phyloP scores from a whole-genome alignment of 2,113 vertebrate species.

The Hippocampus comes region DNA sequence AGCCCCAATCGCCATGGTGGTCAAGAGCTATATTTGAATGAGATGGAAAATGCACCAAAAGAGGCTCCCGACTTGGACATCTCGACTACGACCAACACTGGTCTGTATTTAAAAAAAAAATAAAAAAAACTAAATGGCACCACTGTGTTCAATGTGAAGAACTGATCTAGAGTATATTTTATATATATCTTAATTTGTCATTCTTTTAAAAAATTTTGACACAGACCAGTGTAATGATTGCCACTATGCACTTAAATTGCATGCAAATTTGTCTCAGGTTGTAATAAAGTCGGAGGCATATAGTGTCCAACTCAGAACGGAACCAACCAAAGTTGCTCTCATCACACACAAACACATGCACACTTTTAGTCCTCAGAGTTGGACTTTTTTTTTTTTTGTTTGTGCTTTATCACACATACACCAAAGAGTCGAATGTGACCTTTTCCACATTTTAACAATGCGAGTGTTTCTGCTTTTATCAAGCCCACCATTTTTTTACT shows the following conservation, averaged over 20 bases:
- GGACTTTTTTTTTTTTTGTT: neutral
- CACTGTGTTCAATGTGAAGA: no score
- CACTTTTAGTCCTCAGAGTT: constrained; percentile 12
- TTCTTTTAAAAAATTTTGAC: no score
- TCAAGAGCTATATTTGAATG: no score
- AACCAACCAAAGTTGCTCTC: constrained; percentile 25
- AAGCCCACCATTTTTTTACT: neutral
- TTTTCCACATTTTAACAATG: neutral
- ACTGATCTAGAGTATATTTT: no score
- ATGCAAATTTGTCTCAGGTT: constrained; percentile 16
- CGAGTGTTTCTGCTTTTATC: neutral
- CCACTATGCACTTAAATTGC: constrained; percentile 15
- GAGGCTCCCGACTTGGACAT: constrained; percentile 7
- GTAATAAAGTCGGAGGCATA: neutral
- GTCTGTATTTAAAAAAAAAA: no score
- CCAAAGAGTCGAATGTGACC: neutral
- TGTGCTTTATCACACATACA: neutral
- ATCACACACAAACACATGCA: constrained; percentile 12
- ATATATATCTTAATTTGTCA: no score
- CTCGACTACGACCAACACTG: neutral
- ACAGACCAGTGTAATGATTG: neutral
- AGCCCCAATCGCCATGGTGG: no score
- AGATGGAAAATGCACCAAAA: no score
- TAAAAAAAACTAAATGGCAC: no score
- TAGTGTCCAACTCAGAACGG: constrained; percentile 32